Percentiles rank a stretch among this genome's conserved stretches.
Conservation (phyloP, 2,113 vertebrate species). For the Oncorhynchus masou region DNA sequence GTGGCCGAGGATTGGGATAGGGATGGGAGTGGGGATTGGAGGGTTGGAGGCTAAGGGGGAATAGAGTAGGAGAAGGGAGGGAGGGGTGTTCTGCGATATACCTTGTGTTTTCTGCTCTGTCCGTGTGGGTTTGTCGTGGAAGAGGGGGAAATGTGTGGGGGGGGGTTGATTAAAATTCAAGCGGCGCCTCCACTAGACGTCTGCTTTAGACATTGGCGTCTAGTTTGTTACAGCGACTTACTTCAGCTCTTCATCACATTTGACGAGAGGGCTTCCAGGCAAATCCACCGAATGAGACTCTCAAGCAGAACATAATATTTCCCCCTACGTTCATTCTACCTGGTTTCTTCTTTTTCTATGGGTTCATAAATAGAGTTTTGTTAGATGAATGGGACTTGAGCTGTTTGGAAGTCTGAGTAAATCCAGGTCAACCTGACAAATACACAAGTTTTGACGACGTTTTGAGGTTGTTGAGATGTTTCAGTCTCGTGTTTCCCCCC, state of each 20-base stretch:
- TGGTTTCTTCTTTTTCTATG: constrained; percentile 56
- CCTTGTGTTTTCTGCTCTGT: constrained; percentile 28
- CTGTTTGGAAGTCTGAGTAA: constrained; percentile 55
- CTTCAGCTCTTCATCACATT: constrained; percentile 51
- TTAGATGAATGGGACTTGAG: constrained; percentile 41
- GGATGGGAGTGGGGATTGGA: neutral
- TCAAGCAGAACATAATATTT: constrained; percentile 28
- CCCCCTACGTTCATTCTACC: constrained; percentile 51
- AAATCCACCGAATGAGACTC: constrained; percentile 25
- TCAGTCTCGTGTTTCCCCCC: constrained; percentile 60
- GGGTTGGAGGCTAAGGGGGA: constrained; percentile 27
- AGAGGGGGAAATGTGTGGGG: constrained; percentile 8
- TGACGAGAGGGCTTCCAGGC: constrained; percentile 49
- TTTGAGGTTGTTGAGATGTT: constrained; percentile 63
- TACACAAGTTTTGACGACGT: constrained; percentile 64
- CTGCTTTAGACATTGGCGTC: constrained; percentile 46
- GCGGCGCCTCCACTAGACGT: constrained; percentile 22
- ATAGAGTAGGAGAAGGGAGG: neutral
- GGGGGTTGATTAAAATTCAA: constrained; percentile 45
- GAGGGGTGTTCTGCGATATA: constrained; percentile 21
- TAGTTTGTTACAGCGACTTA: constrained; percentile 32
- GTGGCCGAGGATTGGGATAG: constrained; percentile 23
- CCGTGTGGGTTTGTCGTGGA: constrained; percentile 20
- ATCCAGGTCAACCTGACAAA: constrained; percentile 74
- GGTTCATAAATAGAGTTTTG: constrained; percentile 50